Percentiles rank a stretch among this genome's conserved stretches.
Conservation (phyloP, 2,797 vertebrate species). For the Anisognathus igniventris region DNA sequence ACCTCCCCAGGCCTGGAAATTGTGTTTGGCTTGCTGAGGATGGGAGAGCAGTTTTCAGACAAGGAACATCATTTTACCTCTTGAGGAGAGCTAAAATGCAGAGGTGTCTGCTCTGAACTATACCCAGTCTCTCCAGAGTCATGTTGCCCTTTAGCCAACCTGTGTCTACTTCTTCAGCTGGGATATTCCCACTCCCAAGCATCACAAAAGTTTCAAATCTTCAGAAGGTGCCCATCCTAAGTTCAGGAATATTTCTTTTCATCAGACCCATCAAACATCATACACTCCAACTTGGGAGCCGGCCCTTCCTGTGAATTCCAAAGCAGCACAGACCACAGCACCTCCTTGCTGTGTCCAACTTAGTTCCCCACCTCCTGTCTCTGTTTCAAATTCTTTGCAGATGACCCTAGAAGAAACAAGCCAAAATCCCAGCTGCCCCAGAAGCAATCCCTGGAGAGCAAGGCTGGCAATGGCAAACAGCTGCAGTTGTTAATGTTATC, state of each 20-base stretch:
- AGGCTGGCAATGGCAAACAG: slow-evolving; percentile 33
- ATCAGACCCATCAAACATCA: not conserved
- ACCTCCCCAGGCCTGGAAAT: not conserved
- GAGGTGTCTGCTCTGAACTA: not conserved
- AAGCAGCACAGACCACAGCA: accelerated
- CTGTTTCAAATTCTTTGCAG: not conserved
- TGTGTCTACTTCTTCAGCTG: not conserved
- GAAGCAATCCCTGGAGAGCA: not conserved
- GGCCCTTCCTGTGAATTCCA: accelerated
- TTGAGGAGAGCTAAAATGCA: not conserved
- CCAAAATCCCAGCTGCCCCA: slow-evolving; percentile 3
- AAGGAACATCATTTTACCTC: not conserved
- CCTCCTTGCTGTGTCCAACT: accelerated
- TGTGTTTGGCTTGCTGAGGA: not conserved
- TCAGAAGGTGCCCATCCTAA: not conserved
- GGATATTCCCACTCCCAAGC: not conserved
- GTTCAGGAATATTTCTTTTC: not conserved
- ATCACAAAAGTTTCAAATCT: not conserved
- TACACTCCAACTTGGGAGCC: accelerated
- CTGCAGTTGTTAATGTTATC: not conserved
- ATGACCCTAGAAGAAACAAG: not conserved
- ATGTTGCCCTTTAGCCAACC: not conserved
- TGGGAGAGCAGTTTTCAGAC: not conserved
- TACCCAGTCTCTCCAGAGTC: not conserved
- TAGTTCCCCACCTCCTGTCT: not conserved